Evolutionary conservation across 2,113 vertebrate species (phyloP), one percentile per base, ranked within the genome.

Genomic region (Abramis brama): DNA sequence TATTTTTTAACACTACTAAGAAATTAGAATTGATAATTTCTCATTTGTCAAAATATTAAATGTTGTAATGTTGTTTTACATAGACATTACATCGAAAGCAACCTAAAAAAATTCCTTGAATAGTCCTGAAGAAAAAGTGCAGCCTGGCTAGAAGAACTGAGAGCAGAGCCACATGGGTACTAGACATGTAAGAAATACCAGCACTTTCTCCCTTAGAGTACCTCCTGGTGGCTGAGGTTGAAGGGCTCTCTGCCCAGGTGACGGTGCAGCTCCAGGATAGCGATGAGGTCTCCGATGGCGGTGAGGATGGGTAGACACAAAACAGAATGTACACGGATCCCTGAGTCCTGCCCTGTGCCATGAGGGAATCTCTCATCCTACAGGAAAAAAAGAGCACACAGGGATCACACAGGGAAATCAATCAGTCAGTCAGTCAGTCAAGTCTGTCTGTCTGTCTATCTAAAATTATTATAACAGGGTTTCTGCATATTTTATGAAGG

Each of bases 221-320:
- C 98, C 97, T 99, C 97, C 93, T 99, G 98, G 79, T 99, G 97
- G 89, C 95, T 97, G 78, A 96, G 94, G 88, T 96, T 96, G 95
- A 99, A 99, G 70, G 97, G 95, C 85, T 99, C 97, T 71, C 96
- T 96, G 92, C 97, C 97, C 95, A 96, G 95, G 89, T 98, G 95
- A 77, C 98, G 96, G 85, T 98, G 96, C 75, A 99, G 96, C 95
- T 99, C 97, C 87, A 99, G 93, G 87, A 99, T 97, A 47, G 97
- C 98, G 66, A 99, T 96, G 91, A 99, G 94, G 89, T 99, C 98
- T 23, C 97, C 97, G 68, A 98, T 97, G 30, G 97, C 97, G 78
- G 97, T 99, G 92, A 99, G 95, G 86, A 99, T 97, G 59, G 98
- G 98, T 90, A 99, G 93, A 93, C 98, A 99, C 88, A 99, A 95